Base-by-base conservation (phyloP, 1,140 invertebrate genomes). In the Lepidurus apus region DNA sequence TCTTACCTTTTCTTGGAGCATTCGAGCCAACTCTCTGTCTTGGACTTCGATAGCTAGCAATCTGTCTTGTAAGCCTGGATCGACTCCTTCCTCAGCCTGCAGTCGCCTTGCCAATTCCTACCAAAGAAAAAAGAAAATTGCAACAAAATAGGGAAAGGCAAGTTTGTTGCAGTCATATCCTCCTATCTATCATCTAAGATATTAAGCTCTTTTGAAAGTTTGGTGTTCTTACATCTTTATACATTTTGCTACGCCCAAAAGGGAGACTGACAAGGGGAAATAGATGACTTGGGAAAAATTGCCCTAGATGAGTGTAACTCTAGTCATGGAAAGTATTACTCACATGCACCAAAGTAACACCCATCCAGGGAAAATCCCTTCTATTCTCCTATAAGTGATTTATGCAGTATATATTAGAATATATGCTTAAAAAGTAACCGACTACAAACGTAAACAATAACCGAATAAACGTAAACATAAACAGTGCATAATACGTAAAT, bases 11-110 rank as follows among this genome's bases (percentile, higher is more conserved):
- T 97, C 95, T 84, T 98, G 95, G 65, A 98, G 87, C 83, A 97
- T 89, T 82, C 91, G 90, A 0, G 95, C 95, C 3, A 97, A 86
- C 85, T 97, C 93, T 74, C 93, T 90, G 84, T 98, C 95, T 84
- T 97, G 95, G 6, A 92, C 92, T 86, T 98, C 95, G 76, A 97
- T 95, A 9, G 94, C 93, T 79, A 91, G 84, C 81, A 93, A 88
- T 82, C 91, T 89, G 85, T 95, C 93, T 43, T 43, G 73, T 24
- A 79, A 74, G 13, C 73, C 44, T 4, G 78, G 44, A 75, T 74
- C 78, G 44, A 75, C 44, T 45, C 75, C 78, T 74, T 79, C 78
- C 47, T 79, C 78, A 34, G 45, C 43, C 86, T 92, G 91, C 9
- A 92, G 81, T 74, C 89, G 85, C 80, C 85, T 86, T 5, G 91